Evolutionary conservation across 2,888 invertebrate genomes (phyloP).

Genomic region (Ptilodon capucinus): DNA sequence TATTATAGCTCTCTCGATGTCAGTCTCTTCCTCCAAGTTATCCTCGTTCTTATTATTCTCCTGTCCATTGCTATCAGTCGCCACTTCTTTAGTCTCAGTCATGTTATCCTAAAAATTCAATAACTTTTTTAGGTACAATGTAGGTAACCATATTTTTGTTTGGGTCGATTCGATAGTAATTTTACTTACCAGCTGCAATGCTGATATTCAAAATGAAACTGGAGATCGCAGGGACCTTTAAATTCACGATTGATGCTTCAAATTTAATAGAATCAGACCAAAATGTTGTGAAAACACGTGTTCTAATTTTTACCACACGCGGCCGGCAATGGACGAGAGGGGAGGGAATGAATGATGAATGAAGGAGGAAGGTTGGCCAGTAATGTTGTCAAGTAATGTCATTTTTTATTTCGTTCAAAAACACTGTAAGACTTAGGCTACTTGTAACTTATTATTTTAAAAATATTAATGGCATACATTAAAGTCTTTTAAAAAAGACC

Average conservation of each 20-base stretch:
- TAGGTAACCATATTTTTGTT: not conserved
- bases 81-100: conserved; percentile 67
- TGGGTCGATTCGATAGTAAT: not conserved
- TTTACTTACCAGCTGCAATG: conserved; percentile 11
- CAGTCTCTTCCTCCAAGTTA: conserved; percentile 44
- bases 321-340: conserved; percentile 29
- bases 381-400: conserved; percentile 1
- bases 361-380: not conserved
- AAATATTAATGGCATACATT: too few species aligned
- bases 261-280: conserved; percentile 11
- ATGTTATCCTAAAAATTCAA: conserved; percentile 35
- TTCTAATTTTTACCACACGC: conserved; percentile 40
- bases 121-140: not conserved
- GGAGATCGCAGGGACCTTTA: not conserved
- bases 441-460: too few species aligned
- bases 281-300: conserved; percentile 46
- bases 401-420: conserved; percentile 16
- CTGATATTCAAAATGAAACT: conserved; percentile 1
- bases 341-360: not conserved
- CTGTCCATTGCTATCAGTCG: conserved; percentile 54
- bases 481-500: too few species aligned
- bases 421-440: too few species aligned
- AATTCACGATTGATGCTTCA: not conserved
- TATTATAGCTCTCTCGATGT: conserved; percentile 84
- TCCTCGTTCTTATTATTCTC: conserved; percentile 46